These are phyloP conservation scores for Uria lomvia DNA, from an alignment of 2,113 vertebrate species.

Conservation along the genomic window DNA sequence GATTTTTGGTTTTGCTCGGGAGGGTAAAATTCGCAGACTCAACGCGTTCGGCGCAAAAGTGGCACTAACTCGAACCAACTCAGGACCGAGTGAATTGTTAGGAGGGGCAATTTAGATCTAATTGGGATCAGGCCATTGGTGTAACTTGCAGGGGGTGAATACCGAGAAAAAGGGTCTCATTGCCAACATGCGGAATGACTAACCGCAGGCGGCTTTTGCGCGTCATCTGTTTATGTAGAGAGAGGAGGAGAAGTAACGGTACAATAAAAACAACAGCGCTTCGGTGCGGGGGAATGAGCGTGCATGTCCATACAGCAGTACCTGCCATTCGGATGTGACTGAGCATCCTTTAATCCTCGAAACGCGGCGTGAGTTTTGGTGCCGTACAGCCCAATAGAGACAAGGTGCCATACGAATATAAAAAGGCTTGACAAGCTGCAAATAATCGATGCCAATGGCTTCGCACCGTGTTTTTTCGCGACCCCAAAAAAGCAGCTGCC, in stretches of 20 bases:
- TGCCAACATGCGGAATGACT: slow-evolving; percentile 26
- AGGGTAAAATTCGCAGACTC: background rate
- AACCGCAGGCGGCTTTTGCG: background rate
- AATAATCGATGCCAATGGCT: background rate
- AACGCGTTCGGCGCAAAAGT: background rate
- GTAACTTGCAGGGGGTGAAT: background rate
- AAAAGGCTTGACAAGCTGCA: background rate
- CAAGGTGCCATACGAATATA: accelerated
- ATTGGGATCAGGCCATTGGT: background rate
- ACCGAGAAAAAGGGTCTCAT: background rate
- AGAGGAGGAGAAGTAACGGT: background rate
- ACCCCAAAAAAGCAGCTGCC: background rate
- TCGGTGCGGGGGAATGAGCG: accelerated
- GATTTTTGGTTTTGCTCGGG: background rate
- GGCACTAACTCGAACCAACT: background rate
- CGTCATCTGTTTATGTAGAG: slow-evolving; percentile 28
- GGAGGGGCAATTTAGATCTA: background rate
- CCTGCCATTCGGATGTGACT: background rate
- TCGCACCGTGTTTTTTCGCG: slow-evolving; percentile 27
- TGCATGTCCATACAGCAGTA: background rate
- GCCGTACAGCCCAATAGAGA: accelerated
- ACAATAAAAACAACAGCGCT: background rate
- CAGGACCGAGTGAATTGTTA: background rate
- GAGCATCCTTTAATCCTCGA: background rate
- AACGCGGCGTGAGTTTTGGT: accelerated